These are phyloP conservation scores for Drosophila bocki DNA, from an alignment of 1,140 invertebrate genomes.

Conservation along the genomic window DNA sequence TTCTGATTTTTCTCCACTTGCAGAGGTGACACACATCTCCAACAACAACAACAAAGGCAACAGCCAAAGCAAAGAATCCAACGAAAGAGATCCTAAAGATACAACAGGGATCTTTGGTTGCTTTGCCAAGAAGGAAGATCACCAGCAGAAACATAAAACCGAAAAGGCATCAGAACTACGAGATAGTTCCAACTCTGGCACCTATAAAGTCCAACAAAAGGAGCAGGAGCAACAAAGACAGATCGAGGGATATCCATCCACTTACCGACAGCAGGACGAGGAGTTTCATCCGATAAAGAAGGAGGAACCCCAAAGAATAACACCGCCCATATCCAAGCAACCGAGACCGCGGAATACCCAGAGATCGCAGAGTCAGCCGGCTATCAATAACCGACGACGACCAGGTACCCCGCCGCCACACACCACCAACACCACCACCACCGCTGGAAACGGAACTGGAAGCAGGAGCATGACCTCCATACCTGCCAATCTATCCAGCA, in stretches of 20 bases:
- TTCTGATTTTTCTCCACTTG: constrained; percentile 74
- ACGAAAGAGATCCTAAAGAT: constrained; percentile 34
- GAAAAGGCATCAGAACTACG: constrained; percentile 4
- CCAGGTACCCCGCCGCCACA: constrained; percentile 66
- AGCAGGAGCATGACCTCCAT: constrained; percentile 72
- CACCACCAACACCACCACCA: constrained; percentile 28
- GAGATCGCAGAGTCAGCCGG: constrained; percentile 67
- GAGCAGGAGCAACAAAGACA: constrained; percentile 30
- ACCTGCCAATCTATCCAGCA: constrained; percentile 69
- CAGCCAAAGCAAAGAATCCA: constrained; percentile 40
- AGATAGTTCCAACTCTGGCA: constrained; percentile 46
- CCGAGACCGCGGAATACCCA: constrained; percentile 42
- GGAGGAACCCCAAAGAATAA: constrained; percentile 10
- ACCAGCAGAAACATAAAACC: constrained; percentile 17
- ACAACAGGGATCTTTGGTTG: constrained; percentile 53
- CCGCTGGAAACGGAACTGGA: constrained; percentile 35
- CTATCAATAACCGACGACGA: constrained; percentile 55
- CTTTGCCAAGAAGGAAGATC: constrained; percentile 52
- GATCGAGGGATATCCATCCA: constrained; percentile 19
- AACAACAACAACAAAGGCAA: constrained; percentile 56
- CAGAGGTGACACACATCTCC: constrained; percentile 83
- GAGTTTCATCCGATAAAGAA: constrained; percentile 43
- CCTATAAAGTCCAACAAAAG: constrained; percentile 65
- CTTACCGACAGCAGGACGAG: constrained; percentile 57
- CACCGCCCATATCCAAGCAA: constrained; percentile 39